phyloP scores from a whole-genome alignment of 2,797 vertebrate species.

The Amniataba percoides region DNA sequence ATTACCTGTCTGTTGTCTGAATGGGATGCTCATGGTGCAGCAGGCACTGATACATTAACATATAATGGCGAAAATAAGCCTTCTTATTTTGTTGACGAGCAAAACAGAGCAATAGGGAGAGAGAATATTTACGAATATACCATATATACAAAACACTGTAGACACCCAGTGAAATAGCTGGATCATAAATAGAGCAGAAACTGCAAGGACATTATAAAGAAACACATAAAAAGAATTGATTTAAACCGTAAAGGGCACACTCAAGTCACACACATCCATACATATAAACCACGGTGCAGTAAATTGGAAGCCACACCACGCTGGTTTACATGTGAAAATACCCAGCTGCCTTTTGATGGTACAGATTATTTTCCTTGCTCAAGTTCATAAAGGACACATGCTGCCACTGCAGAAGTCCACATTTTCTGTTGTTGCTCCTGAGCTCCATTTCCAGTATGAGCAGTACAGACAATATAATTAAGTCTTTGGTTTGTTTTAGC shows the following conservation, averaged over 20 bases:
- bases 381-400: conserved; percentile 2
- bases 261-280: not conserved
- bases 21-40: not conserved
- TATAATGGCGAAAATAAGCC: too few relatives aligned
- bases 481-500: not conserved
- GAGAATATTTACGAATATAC: too few relatives aligned
- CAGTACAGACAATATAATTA: not conserved
- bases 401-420: not conserved
- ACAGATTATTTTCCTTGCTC: conserved; percentile 3
- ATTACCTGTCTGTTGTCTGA: not conserved
- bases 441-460: conserved; percentile 2
- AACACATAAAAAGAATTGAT: not conserved
- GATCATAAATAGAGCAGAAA: not conserved
- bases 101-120: too few relatives aligned
- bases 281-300: not conserved
- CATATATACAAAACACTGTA: not conserved
- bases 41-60: too few relatives aligned
- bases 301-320: conserved; percentile 9
- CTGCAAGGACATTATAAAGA: not conserved
- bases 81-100: too few relatives aligned
- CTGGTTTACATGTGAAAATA: conserved; percentile 14
- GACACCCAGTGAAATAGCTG: not conserved
- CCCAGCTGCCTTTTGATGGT: conserved; percentile 8
- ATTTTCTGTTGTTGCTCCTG: not conserved
- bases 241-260: not conserved